phyloP scores from a whole-genome alignment of 2,888 invertebrate species.

The Linyphia triangularis region DNA sequence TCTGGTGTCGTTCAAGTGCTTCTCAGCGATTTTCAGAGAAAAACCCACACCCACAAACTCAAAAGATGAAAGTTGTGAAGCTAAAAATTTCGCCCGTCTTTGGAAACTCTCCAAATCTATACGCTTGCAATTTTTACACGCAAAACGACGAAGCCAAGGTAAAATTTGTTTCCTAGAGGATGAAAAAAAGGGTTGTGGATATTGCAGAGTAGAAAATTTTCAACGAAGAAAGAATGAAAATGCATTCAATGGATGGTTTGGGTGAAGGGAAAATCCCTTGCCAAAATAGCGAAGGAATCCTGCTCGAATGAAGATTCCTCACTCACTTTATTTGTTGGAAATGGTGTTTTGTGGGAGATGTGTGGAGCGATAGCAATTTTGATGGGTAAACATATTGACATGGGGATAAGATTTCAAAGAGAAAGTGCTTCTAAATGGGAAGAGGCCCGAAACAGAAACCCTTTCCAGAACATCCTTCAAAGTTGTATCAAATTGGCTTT shows the following conservation, averaged over 20 bases:
- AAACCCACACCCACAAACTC: constrained; percentile 3
- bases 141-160: neutral
- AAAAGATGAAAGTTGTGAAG: neutral
- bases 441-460: neutral
- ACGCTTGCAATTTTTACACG: neutral
- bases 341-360: neutral
- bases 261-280: neutral
- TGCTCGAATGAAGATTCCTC: neutral
- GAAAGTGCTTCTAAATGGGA: neutral
- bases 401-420: neutral
- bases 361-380: neutral
- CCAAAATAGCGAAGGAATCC: neutral
- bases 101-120: neutral
- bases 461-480: neutral
- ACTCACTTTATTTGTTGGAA: neutral
- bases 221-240: neutral
- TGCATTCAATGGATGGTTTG: neutral
- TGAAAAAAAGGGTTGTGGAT: neutral
- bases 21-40: neutral
- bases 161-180: neutral
- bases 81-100: neutral
- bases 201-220: neutral
- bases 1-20: neutral
- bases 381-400: neutral
- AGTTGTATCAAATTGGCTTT: neutral